These are phyloP conservation scores for Myrmecobius fasciatus DNA, from an alignment of 2,113 vertebrate species.

Conservation along the genomic window DNA sequence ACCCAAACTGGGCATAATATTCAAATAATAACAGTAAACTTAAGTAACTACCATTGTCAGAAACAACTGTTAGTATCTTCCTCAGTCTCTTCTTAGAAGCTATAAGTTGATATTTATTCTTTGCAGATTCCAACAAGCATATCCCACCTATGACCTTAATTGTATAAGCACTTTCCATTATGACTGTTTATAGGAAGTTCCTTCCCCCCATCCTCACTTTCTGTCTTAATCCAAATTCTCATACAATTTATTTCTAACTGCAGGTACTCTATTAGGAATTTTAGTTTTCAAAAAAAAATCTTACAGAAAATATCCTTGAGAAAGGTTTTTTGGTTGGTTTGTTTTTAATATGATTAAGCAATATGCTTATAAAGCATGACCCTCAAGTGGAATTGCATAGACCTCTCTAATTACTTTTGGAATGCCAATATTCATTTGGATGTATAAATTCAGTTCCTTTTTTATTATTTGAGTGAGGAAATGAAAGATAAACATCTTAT, in stretches of 20 bases:
- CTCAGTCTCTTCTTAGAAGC: not conserved
- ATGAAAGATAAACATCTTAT: not conserved
- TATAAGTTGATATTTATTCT: not conserved
- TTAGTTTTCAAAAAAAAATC: not conserved
- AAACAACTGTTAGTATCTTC: not conserved
- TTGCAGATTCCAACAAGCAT: not conserved
- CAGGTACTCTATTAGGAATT: not conserved
- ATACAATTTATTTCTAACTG: not conserved
- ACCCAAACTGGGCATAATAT: slow-evolving; percentile 12
- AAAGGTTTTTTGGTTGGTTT: not conserved
- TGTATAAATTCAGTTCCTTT: not conserved
- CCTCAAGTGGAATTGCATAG: not conserved
- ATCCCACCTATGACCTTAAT: too few relatives aligned
- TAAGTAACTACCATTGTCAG: not conserved
- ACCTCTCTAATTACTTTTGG: not conserved
- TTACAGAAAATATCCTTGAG: not conserved
- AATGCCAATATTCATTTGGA: not conserved
- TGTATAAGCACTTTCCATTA: not conserved
- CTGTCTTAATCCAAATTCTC: not conserved
- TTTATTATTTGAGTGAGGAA: not conserved
- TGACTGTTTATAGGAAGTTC: not conserved
- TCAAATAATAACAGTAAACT: slow-evolving; percentile 20
- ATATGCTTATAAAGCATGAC: not conserved
- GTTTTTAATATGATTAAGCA: not conserved
- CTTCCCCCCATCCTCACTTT: not conserved